Conservation (phyloP, 2,797 vertebrate species). For the Thunnus albacares region DNA sequence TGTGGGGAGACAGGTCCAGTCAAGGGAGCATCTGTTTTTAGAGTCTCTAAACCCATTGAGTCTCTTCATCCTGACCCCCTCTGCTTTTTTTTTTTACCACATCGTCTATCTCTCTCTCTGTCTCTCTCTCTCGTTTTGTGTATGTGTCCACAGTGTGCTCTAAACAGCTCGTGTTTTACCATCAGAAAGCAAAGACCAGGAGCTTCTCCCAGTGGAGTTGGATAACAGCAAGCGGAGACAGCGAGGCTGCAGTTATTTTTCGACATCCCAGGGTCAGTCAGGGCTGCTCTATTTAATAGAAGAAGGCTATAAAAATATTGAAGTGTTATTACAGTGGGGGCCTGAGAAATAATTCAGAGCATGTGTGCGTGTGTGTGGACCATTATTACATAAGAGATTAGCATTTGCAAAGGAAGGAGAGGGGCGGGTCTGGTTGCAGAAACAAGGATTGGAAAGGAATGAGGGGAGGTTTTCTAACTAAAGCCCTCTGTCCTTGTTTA, state of each 20-base stretch:
- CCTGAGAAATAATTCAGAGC: slow-evolving; percentile 66
- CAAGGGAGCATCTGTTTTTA: slow-evolving; percentile 80
- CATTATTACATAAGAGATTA: slow-evolving; percentile 65
- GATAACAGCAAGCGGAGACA: slow-evolving; percentile 38
- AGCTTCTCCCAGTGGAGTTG: slow-evolving; percentile 45
- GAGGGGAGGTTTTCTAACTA: slow-evolving; percentile 26
- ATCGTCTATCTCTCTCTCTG: slow-evolving; percentile 16
- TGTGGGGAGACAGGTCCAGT: slow-evolving; percentile 74
- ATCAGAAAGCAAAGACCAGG: slow-evolving; percentile 39
- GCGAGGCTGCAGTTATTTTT: slow-evolving; percentile 53
- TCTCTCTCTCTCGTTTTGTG: slow-evolving; percentile 16
- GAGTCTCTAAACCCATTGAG: slow-evolving; percentile 55
- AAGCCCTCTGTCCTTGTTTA: slow-evolving; percentile 26
- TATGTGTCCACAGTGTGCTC: slow-evolving; percentile 35
- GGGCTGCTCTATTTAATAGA: slow-evolving; percentile 46
- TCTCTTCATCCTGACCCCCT: slow-evolving; percentile 46
- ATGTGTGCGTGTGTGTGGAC: slow-evolving; percentile 28
- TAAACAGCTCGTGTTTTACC: slow-evolving; percentile 42
- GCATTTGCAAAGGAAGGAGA: slow-evolving; percentile 34
- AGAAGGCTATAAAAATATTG: slow-evolving; percentile 68
- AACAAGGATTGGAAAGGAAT: slow-evolving; percentile 45
- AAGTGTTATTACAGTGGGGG: slow-evolving; percentile 55
- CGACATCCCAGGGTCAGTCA: slow-evolving; percentile 42
- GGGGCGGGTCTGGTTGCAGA: slow-evolving; percentile 35
- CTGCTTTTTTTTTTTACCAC: slow-evolving; percentile 3